A percentile compares a stretch with the other conserved stretches of the same genome.
Evolutionary conservation across 2,888 invertebrate genomes (phyloP).

Genomic region (Plebejus argus): DNA sequence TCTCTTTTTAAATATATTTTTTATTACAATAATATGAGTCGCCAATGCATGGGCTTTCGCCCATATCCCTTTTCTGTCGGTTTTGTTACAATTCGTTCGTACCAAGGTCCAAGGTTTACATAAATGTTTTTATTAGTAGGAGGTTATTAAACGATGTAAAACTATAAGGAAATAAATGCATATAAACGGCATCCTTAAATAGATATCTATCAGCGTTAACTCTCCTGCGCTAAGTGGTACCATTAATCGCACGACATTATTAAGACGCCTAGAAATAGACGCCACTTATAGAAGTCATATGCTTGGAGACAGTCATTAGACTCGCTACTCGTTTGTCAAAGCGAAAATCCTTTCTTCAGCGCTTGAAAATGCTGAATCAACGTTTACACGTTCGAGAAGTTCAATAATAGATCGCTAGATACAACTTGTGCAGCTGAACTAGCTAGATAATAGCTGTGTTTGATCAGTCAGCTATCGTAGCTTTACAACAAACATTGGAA

Average conservation of each 20-base stretch:
- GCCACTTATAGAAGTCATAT: conserved; percentile 12
- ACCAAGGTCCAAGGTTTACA: too few species aligned
- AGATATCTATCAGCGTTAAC: conserved; percentile 26
- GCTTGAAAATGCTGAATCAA: neutral
- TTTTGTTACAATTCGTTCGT: too few species aligned
- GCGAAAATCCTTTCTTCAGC: neutral
- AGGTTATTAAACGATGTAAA: neutral
- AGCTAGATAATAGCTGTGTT: neutral
- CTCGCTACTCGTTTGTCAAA: conserved; percentile 1
- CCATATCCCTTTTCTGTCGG: too few species aligned
- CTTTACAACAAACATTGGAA: neutral
- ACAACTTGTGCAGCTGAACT: neutral
- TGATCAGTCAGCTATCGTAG: neutral
- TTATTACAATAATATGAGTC: too few species aligned
- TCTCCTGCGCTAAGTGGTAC: conserved; percentile 16
- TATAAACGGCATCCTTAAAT: conserved; percentile 29
- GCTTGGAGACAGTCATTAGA: neutral
- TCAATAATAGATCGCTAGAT: neutral
- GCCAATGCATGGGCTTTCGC: too few species aligned
- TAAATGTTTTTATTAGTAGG: too few species aligned
- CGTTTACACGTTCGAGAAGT: neutral
- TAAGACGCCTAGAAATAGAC: conserved; percentile 22
- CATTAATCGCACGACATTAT: conserved; percentile 24
- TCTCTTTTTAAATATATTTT: too few species aligned
- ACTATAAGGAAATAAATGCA: conserved; percentile 16